Evolutionary conservation across 1,140 invertebrate species (phyloP).

Genomic region (Steinernema khuongi): DNA sequence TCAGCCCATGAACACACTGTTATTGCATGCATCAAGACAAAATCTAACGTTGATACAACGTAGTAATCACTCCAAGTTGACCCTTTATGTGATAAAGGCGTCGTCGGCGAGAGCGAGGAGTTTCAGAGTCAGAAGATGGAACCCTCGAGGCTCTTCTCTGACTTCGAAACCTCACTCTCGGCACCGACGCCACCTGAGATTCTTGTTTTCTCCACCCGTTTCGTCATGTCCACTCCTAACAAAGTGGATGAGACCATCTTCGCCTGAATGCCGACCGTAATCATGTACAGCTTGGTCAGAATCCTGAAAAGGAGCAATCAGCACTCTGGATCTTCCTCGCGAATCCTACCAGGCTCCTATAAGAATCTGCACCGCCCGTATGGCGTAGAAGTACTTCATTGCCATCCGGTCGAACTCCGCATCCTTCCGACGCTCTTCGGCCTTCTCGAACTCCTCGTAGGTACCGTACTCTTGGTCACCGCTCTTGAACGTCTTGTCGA

Average conservation of each 20-base stretch:
- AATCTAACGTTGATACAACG: no score
- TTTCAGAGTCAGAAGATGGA: no score
- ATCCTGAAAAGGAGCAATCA: neutral
- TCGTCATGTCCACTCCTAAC: neutral
- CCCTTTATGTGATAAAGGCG: no score
- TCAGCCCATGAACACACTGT: no score
- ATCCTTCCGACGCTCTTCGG: neutral
- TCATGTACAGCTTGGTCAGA: neutral
- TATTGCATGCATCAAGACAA: no score
- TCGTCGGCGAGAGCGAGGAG: no score
- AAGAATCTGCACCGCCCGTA: neutral
- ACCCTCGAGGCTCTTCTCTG: neutral
- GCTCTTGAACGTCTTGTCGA: neutral
- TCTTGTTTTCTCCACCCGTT: neutral
- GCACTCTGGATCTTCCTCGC: no score
- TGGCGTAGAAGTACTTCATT: neutral
- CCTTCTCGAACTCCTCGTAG: constrained; percentile 8
- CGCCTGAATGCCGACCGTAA: neutral
- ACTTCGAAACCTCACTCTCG: neutral
- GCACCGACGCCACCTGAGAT: neutral
- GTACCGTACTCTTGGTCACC: neutral
- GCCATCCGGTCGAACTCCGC: neutral
- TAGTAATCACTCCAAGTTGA: no score
- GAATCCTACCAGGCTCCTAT: neutral
- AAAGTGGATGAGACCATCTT: neutral